These are phyloP conservation scores for Antennarius striatus DNA, from an alignment of 2,113 vertebrate species.

Conservation along the genomic window DNA sequence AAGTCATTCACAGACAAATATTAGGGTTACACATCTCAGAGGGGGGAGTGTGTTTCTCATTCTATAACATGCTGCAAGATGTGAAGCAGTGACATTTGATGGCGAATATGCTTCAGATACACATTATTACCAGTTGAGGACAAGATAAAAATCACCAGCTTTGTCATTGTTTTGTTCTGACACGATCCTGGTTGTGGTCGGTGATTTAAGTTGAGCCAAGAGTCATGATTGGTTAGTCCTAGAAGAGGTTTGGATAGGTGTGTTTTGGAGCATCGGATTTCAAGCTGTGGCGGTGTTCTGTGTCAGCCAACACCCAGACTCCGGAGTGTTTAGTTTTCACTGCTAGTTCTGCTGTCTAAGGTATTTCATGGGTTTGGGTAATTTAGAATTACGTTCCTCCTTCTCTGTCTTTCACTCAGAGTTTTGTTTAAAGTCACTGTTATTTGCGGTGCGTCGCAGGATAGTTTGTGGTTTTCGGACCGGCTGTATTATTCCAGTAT, in stretches of 20 bases:
- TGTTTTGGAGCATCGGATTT: constrained; percentile 34
- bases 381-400: constrained; percentile 61
- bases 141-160: constrained; percentile 4
- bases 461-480: constrained; percentile 58
- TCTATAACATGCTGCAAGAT: constrained; percentile 6
- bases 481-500: constrained; percentile 67
- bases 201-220: constrained; percentile 9
- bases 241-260: constrained; percentile 28
- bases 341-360: constrained; percentile 68
- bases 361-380: constrained; percentile 69
- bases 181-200: constrained; percentile 9
- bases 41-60: constrained; percentile 18
- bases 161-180: neutral
- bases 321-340: constrained; percentile 68
- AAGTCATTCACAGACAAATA: constrained; percentile 25
- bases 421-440: constrained; percentile 52
- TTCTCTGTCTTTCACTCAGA: constrained; percentile 25
- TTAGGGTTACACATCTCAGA: neutral
- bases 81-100: neutral
- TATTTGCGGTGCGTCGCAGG: constrained; percentile 61
- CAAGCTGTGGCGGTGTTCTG: constrained; percentile 49
- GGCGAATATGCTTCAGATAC: too few relatives aligned
- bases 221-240: constrained; percentile 38
- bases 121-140: too few relatives aligned
- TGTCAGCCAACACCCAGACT: constrained; percentile 73